Evolutionary conservation across 2,888 invertebrate species (phyloP), one percentile per base, ranked within the genome.

Genomic region (Sphecodes monilicornis): DNA sequence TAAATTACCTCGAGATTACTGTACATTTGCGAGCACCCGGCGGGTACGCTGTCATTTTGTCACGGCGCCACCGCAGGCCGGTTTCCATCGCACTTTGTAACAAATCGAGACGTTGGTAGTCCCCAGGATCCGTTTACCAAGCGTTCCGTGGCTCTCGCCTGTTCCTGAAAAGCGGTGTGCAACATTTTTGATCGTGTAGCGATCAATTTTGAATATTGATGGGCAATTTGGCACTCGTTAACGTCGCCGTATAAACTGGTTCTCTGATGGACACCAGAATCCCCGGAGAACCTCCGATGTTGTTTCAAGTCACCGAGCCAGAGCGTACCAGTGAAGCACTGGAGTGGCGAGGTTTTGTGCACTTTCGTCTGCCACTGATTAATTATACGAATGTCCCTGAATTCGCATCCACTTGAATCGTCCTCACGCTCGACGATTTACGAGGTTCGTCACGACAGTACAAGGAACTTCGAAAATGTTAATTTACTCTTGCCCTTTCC

Each of bases 331-430:
- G 69, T 86, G 87, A 84, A 78, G 84, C 84, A 87, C 78, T 84
- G 72, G 71, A 79, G 64, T 71, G 78, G 70, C 78, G 76, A 72
- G 84, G 82, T 86, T 87, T 86, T 87, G 82, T 85, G 71, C 78
- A 80, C 82, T 82, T 82, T 85, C 80, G 80, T 74, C 80, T 75
- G 43, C 76, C 68, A 74, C 72, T 87, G 85, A 85, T 88, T 88
- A 88, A 85, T 88, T 88, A 88, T 85, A 82, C 87, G 79, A 83
- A 29, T 79, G 85, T 79, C 77, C 83, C 85, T 79, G 85, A 85
- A 81, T 81, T 76, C 83, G 84, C 73, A 75, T 78, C 75, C 80
- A 77, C 84, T 81, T 84, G 87, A 86, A 86, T 86, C 81, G 79
- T 86, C 86, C 84, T 81, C 86, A 83, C 83, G 78, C 80, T 76